Conservation (phyloP, 2,113 vertebrate genomes). For the Spea multiplicata region DNA sequence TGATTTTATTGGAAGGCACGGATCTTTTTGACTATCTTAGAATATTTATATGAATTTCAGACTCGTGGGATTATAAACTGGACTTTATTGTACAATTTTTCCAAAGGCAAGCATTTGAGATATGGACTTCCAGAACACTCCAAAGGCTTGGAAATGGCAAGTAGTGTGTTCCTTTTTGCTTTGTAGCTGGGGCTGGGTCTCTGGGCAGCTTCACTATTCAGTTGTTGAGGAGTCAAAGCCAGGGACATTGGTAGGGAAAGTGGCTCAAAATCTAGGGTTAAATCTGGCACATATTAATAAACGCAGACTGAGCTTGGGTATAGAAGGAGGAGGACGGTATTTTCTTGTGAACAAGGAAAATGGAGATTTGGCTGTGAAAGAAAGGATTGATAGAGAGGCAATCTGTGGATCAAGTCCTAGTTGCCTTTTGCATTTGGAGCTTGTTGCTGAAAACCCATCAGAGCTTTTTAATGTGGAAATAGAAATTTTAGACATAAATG, state of each 20-base stretch:
- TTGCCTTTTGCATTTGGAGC: slow-evolving; percentile 52
- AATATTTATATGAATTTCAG: slow-evolving; percentile 42
- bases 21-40: slow-evolving; percentile 29
- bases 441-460: slow-evolving; percentile 51
- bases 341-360: slow-evolving; percentile 55
- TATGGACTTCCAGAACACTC: slow-evolving; percentile 62
- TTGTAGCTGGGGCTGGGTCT: slow-evolving; percentile 68
- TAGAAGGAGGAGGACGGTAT: slow-evolving; percentile 50
- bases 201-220: slow-evolving; percentile 63
- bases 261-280: slow-evolving; percentile 56
- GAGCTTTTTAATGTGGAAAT: slow-evolving; percentile 51
- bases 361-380: slow-evolving; percentile 55
- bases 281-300: slow-evolving; percentile 44
- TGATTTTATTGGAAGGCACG: neutral
- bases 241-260: slow-evolving; percentile 55
- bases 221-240: slow-evolving; percentile 55
- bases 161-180: slow-evolving; percentile 70
- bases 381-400: slow-evolving; percentile 61
- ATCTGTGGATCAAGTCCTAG: slow-evolving; percentile 54
- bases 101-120: slow-evolving; percentile 50
- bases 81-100: slow-evolving; percentile 49
- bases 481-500: slow-evolving; percentile 56
- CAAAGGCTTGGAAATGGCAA: slow-evolving; percentile 74
- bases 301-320: slow-evolving; percentile 51
- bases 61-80: neutral